Evolutionary conservation across 2,113 vertebrate species (phyloP).

Genomic region (Neolamprologus kungweensis): DNA sequence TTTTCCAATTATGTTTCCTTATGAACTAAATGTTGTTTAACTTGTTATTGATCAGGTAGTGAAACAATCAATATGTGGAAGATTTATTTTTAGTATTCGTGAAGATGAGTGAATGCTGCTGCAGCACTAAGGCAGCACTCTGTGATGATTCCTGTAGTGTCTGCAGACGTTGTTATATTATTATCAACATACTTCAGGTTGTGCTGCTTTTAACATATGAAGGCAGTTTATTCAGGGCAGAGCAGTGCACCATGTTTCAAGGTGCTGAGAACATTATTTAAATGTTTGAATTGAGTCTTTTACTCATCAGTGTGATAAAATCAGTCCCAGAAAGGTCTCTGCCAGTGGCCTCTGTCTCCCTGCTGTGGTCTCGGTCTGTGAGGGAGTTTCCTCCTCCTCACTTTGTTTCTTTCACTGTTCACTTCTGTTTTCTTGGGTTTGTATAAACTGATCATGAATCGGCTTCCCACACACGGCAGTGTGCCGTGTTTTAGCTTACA

Average conservation of each 20-base stretch:
- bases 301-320: not conserved
- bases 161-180: rapidly evolving
- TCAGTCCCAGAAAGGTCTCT: not conserved
- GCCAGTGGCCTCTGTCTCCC: rapidly evolving
- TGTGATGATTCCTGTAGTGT: not conserved
- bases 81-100: not conserved
- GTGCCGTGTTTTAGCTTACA: not conserved
- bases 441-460: not conserved
- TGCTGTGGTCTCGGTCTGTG: not conserved
- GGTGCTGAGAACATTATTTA: not conserved
- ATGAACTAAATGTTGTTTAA: not conserved
- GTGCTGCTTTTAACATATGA: not conserved
- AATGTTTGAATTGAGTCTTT: not conserved
- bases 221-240: not conserved
- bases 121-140: not conserved
- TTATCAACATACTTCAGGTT: not conserved
- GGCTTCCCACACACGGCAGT: not conserved
- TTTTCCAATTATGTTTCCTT: not conserved
- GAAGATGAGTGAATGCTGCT: not conserved
- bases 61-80: not conserved
- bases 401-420: not conserved
- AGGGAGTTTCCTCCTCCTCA: not conserved
- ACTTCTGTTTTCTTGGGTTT: not conserved
- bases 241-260: not conserved
- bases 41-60: not conserved